Evolutionary conservation across 2,797 vertebrate genomes (phyloP), one percentile per base, ranked within the genome.

Genomic region (Acomys russatus): DNA sequence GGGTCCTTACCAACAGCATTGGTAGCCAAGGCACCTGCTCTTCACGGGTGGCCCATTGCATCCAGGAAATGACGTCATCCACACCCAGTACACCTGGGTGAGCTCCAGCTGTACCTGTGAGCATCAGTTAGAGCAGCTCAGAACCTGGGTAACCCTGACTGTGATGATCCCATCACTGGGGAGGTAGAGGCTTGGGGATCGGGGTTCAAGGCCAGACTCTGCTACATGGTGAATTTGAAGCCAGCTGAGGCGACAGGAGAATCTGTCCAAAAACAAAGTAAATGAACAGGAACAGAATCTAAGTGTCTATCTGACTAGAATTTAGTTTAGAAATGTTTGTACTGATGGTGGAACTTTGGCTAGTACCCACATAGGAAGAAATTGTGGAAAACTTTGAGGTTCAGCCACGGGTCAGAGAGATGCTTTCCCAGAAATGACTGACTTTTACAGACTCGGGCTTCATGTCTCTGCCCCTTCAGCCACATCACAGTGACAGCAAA

Each of bases 1-100:
- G 6, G 23, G 90, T 97, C 66, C 86, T 96, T 96, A 86, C 90
- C 96, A 63, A 35, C 61, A 90, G 92, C 54, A 30, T 68, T 71
- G 77, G 61, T 49, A 86, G 88, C 94, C 96, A 95, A 80, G 95
- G 90, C 71, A 54, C 25, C 68, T 63, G 28, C 89, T 70, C 91
- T 91, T 95, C 59, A 56, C 30, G n/a, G 1, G 4, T 14, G 56
- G 82, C 82, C 86, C 61, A 90, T 89, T 94, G 80, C 90, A 87
- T 87, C 68, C 49, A 20, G 74, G 82, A 12, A 93, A 70, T 63
- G 66, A 85, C 83, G 33, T 22, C 4, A 12, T 61, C n/a, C 22
- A 1, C 68, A 49, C 79, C 49, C 38, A 85, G 23, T 70, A 25
- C n/a, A 74, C 84, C 66, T 86, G 1, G 51, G 12, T 38, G 35